Percentiles rank a stretch among this genome's conserved stretches.
phyloP scores from a whole-genome alignment of 2,888 invertebrate species.

The Perizoma affinitatum region DNA sequence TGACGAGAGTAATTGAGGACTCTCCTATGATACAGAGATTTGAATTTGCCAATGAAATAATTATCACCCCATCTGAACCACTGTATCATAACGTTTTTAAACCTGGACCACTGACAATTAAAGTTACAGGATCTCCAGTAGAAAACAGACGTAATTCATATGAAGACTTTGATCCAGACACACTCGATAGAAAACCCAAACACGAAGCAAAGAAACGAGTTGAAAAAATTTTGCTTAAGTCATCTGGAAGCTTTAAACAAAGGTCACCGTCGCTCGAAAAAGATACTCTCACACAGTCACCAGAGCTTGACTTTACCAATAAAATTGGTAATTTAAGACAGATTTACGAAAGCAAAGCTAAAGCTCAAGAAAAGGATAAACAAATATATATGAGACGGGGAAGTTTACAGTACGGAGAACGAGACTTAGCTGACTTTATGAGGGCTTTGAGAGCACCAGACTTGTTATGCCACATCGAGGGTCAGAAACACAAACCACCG shows the following conservation, averaged over 20 bases:
- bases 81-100: constrained; percentile 83
- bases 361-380: constrained; percentile 63
- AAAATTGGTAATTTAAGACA: constrained; percentile 90
- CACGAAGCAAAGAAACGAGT: constrained; percentile 69
- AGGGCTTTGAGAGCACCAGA: constrained; percentile 65
- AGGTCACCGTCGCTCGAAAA: constrained; percentile 66
- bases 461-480: constrained; percentile 62
- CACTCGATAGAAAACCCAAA: constrained; percentile 90
- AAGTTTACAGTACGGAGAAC: constrained; percentile 63
- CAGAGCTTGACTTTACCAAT: constrained; percentile 75
- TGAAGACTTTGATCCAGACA: constrained; percentile 93
- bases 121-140: constrained; percentile 90
- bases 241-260: constrained; percentile 89
- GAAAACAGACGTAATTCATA: constrained; percentile 87
- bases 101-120: constrained; percentile 91
- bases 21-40: constrained; percentile 53
- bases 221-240: constrained; percentile 84
- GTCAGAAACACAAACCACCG: constrained; percentile 70
- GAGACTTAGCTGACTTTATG: constrained; percentile 62
- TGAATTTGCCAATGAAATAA: constrained; percentile 86
- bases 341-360: constrained; percentile 90
- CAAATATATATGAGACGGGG: constrained; percentile 67
- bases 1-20: constrained; percentile 57
- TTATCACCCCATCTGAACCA: constrained; percentile 85
- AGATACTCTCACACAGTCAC: constrained; percentile 53